phyloP scores from a whole-genome alignment of 2,888 invertebrate species.

The Brassicogethes aeneus region DNA sequence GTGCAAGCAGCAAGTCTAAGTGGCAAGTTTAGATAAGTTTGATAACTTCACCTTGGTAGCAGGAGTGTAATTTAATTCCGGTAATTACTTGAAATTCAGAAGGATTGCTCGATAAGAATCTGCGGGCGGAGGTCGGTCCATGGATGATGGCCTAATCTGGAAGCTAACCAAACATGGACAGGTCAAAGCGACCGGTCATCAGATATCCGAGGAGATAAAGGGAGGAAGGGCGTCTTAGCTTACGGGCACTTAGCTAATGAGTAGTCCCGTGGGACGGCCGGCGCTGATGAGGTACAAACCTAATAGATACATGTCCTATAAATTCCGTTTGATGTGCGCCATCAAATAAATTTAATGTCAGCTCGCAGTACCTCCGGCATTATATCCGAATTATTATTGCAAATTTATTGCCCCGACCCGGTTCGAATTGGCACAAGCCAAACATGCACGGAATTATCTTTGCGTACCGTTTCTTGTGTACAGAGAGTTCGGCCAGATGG shows the following conservation, averaged over 20 bases:
- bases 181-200: conserved; percentile 1
- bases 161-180: neutral
- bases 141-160: neutral
- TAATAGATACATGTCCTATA: conserved; percentile 22
- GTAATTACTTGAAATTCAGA: neutral
- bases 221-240: neutral
- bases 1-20: too few species aligned
- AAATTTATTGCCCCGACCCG: neutral
- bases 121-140: neutral
- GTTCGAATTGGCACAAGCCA: too few species aligned
- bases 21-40: neutral
- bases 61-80: neutral
- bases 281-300: conserved; percentile 16
- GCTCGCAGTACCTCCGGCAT: neutral
- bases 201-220: conserved; percentile 1
- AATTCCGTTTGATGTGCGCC: conserved; percentile 18
- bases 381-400: neutral
- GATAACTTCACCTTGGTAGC: neutral
- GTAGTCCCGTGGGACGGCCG: conserved; percentile 9
- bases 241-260: conserved; percentile 16
- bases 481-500: neutral
- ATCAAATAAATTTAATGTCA: conserved; percentile 1
- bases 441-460: neutral
- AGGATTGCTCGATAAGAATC: neutral
- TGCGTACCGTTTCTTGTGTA: neutral